phyloP scores from a whole-genome alignment of 2,113 vertebrate species.

The Bufo bufo region DNA sequence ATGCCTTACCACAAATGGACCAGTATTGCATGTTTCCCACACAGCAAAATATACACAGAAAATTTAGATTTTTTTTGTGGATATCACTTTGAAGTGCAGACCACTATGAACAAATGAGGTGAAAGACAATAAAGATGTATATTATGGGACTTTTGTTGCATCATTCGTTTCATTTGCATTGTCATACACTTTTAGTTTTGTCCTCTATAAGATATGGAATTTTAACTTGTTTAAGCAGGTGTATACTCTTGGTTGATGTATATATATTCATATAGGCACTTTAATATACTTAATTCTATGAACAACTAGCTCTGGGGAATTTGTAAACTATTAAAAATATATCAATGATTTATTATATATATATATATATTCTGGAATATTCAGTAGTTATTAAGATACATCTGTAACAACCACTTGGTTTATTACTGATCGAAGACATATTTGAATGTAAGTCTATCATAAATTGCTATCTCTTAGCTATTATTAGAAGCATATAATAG shows the following conservation, averaged over 20 bases:
- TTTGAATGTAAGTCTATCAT: neutral
- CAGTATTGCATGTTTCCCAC: conserved; percentile 46
- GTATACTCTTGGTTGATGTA: neutral
- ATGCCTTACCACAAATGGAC: conserved; percentile 32
- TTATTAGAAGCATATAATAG: neutral
- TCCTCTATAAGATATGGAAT: conserved; percentile 53
- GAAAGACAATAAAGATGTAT: conserved; percentile 48
- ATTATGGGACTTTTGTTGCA: conserved; percentile 45
- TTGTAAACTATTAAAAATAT: neutral
- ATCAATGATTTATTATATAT: neutral
- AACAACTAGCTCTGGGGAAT: neutral
- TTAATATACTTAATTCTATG: neutral
- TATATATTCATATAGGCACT: neutral
- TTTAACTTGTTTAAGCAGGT: neutral
- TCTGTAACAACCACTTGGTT: neutral
- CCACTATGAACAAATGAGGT: conserved; percentile 54
- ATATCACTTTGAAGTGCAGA: conserved; percentile 52
- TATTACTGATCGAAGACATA: neutral
- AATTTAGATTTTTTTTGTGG: conserved; percentile 31
- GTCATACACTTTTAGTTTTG: conserved; percentile 58
- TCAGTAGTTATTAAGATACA: neutral
- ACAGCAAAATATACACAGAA: conserved; percentile 11
- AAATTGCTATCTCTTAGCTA: neutral
- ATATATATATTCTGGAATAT: neutral
- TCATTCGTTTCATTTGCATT: conserved; percentile 55